A percentile compares a stretch with the other conserved stretches of the same genome.
These are phyloP conservation scores for Varecia variegata DNA, from an alignment of 2,797 vertebrate species.

Conservation along the genomic window DNA sequence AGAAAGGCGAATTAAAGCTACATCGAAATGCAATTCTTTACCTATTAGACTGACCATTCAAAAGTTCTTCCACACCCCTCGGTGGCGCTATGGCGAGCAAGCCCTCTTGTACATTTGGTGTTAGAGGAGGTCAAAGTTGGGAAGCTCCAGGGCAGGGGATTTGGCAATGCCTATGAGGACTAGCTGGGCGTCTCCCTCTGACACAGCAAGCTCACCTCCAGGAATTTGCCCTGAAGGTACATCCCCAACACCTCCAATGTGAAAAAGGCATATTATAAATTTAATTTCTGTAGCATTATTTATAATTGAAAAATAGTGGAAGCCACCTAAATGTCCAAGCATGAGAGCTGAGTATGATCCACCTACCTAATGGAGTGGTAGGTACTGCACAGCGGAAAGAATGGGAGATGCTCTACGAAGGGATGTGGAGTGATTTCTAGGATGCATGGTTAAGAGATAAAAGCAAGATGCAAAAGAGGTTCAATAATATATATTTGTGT, in stretches of 20 bases:
- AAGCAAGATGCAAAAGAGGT: background rate
- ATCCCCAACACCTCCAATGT: background rate
- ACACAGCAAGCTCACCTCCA: background rate
- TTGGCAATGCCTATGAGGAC: background rate
- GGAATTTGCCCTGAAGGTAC: background rate
- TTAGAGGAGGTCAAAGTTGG: background rate
- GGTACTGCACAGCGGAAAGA: background rate
- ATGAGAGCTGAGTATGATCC: background rate
- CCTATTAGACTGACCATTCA: background rate
- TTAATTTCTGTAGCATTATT: background rate
- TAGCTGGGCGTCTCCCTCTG: background rate
- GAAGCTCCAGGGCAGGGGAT: background rate
- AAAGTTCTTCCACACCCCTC: background rate
- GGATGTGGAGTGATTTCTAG: background rate
- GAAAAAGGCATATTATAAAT: background rate
- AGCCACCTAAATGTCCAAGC: background rate
- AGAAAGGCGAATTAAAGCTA: constrained; percentile 1
- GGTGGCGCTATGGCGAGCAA: background rate
- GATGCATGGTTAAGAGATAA: background rate
- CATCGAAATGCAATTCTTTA: background rate
- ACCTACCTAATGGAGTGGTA: fast-evolving
- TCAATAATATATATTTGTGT: background rate
- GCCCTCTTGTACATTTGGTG: fast-evolving
- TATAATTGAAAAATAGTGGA: background rate
- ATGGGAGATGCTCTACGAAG: background rate